phyloP scores from a whole-genome alignment of 2,797 vertebrate species.

The Dicrostonyx torquatus region DNA sequence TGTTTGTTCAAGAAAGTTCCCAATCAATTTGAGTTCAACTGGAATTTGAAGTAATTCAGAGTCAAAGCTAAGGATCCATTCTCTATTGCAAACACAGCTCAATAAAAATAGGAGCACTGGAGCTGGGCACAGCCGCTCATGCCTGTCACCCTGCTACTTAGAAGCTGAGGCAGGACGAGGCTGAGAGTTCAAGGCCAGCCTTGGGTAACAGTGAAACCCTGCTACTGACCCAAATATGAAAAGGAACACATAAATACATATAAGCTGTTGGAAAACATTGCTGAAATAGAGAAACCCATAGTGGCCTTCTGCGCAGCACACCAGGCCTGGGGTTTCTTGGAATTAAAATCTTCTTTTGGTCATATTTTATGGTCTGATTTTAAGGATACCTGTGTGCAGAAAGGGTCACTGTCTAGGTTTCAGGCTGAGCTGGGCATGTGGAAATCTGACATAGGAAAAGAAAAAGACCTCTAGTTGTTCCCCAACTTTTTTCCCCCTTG shows the following conservation, averaged over 20 bases:
- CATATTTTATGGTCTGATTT: neutral
- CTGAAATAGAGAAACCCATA: neutral
- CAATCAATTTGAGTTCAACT: rapidly evolving
- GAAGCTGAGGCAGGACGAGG: neutral
- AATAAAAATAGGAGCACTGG: neutral
- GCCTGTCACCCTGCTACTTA: neutral
- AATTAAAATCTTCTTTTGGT: neutral
- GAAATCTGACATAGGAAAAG: neutral
- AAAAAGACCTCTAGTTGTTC: neutral
- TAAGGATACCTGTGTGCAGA: neutral
- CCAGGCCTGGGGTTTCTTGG: neutral
- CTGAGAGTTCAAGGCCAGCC: neutral
- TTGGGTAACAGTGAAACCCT: neutral
- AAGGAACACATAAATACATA: neutral
- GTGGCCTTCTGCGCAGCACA: neutral
- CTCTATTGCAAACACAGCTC: constrained; percentile 28
- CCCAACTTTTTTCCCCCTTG: neutral
- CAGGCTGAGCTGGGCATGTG: neutral
- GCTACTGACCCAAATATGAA: too few relatives aligned
- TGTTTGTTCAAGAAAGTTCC: neutral
- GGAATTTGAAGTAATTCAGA: neutral
- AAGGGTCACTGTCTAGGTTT: neutral
- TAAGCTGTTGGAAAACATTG: neutral
- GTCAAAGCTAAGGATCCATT: constrained; percentile 9
- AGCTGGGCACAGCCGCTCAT: neutral